Evolutionary conservation across 2,113 vertebrate genomes (phyloP), one percentile per base, ranked within the genome.

Genomic region (Siniperca knerii): DNA sequence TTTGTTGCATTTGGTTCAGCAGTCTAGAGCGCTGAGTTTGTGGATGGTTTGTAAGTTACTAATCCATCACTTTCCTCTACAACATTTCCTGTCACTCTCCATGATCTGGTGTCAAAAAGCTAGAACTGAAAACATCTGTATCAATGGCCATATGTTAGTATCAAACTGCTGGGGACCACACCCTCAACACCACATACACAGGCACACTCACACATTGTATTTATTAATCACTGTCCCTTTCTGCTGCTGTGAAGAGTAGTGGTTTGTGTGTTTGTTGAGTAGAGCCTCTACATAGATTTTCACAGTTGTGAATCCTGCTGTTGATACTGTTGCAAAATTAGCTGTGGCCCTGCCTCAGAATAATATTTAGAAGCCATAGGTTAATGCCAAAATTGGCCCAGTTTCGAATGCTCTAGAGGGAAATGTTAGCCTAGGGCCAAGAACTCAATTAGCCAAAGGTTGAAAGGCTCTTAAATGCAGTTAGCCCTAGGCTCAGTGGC

Each of bases 401-500:
- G 42, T 90, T 93, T 84, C 21, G 65, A 90, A 79, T 78, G 52
- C 71, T 73, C 87, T 57, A 60, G 57, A 76, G 90, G 78, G 78
- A 69, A 82, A 75, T 70, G 67, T 86, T 85, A 88, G 90, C 90
- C 60, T 44, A 16, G 50, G 75, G 90, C 87, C 87, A 90, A 78
- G 87, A 92, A 86, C 83, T 77, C 86, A 92, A 88, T 93, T 92
- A 90, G 76, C 61, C 42, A 0, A 75, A 85, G 83, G 77, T 88
- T 86, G 73, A 75, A 83, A 86, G 76, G 75, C 44, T 78, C 18
- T 50, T 33, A 89, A 87, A 89, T 82, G 64, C 52, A 89, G 42
- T 90, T 85, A 78, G 77, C 81, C 69, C 0, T 6, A 4, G 76
- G 74, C 80, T 69, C 81, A 76, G 46, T 79, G 58, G 76, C 44